Percentiles rank a stretch among this genome's conserved stretches.
These are phyloP conservation scores for Anolis carolinensis DNA, from an alignment of 2,113 vertebrate genomes.

Conservation along the genomic window DNA sequence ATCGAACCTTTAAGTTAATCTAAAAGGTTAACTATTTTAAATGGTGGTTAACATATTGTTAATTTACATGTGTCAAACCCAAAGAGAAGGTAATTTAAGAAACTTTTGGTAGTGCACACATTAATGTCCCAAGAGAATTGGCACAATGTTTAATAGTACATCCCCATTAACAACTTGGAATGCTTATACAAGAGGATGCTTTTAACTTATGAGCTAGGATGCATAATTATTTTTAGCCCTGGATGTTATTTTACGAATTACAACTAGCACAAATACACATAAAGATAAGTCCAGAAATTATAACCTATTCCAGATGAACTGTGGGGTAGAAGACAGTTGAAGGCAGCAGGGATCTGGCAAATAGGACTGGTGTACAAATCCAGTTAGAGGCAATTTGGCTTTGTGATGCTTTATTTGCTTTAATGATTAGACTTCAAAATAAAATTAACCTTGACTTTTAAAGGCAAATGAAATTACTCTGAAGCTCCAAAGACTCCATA, in stretches of 20 bases:
- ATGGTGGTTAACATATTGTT: neutral
- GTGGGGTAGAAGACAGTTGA: neutral
- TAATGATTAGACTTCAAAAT: slow-evolving; percentile 31
- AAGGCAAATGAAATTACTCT: neutral
- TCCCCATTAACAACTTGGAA: neutral
- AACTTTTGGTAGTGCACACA: neutral
- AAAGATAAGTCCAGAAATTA: neutral
- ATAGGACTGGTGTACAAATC: slow-evolving; percentile 19
- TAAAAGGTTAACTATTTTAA: neutral
- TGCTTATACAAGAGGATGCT: slow-evolving; percentile 11
- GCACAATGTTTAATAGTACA: neutral
- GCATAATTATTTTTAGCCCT: neutral
- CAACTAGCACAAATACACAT: neutral
- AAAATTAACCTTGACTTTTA: slow-evolving; percentile 38
- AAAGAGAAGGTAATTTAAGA: slow-evolving; percentile 4
- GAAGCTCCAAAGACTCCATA: neutral
- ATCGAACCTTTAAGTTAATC: too few species aligned
- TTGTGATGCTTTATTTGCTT: slow-evolving; percentile 33
- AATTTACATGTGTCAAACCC: neutral
- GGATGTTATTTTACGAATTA: neutral
- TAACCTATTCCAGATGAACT: neutral
- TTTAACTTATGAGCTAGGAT: neutral
- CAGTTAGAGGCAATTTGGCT: slow-evolving; percentile 10
- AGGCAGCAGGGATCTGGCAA: neutral
- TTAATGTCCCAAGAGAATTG: slow-evolving; percentile 2